These are phyloP conservation scores for Eulimnadia texana DNA, from an alignment of 1,140 invertebrate species.

Conservation along the genomic window DNA sequence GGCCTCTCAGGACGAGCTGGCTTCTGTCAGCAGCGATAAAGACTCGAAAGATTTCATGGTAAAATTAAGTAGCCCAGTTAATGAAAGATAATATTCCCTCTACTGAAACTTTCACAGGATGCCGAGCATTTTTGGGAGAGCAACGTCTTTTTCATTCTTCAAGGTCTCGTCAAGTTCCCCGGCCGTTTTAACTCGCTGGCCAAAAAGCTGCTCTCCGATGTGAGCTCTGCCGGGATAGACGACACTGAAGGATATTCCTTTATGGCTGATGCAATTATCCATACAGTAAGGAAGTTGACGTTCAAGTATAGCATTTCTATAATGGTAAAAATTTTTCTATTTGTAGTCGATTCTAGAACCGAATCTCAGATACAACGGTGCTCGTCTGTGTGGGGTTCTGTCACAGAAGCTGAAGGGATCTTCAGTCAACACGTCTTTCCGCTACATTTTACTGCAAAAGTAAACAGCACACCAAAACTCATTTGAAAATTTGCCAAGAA, in stretches of 20 bases:
- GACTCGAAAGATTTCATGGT: too few species aligned
- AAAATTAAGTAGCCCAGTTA: too few species aligned
- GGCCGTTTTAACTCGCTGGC: background rate
- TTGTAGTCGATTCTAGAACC: constrained; percentile 42
- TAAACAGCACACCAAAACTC: constrained; percentile 19
- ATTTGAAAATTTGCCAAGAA: background rate
- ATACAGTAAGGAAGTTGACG: background rate
- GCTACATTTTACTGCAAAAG: constrained; percentile 29
- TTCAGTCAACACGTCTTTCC: constrained; percentile 30
- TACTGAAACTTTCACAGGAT: background rate
- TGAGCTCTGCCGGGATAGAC: background rate
- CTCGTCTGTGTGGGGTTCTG: constrained; percentile 42
- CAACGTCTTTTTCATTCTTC: background rate
- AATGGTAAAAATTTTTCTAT: background rate
- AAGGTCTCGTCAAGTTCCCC: background rate
- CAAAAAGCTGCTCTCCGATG: background rate
- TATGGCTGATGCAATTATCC: background rate
- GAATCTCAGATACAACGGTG: constrained; percentile 50
- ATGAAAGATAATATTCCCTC: too few species aligned
- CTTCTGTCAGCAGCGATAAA: background rate
- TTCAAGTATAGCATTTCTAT: too few species aligned
- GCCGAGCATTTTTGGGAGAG: background rate
- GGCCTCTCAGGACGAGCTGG: too few species aligned
- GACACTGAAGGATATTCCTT: background rate
- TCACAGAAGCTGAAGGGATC: constrained; percentile 29